A percentile compares a stretch with the other conserved stretches of the same genome.
Conservation (phyloP, 2,888 invertebrate genomes). For the Balanococcus diminutus region DNA sequence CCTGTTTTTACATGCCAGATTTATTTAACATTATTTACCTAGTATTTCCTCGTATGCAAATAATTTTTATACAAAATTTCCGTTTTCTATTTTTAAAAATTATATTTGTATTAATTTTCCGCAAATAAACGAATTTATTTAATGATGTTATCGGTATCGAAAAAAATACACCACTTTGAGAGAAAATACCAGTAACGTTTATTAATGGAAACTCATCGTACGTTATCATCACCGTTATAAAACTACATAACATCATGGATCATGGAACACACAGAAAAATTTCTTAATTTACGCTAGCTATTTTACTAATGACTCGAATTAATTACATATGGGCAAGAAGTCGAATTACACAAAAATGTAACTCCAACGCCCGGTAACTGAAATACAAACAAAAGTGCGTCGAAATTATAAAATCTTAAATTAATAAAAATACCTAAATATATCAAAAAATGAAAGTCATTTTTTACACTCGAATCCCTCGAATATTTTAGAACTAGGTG, state of each 20-base stretch:
- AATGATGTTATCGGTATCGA: neutral
- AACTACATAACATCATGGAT: neutral
- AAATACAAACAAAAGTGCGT: neutral
- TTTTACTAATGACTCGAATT: neutral
- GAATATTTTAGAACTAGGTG: neutral
- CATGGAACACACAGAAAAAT: neutral
- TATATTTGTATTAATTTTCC: slow-evolving; percentile 12
- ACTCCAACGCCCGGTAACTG: neutral
- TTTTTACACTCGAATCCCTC: neutral
- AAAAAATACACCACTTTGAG: neutral
- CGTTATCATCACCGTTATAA: neutral
- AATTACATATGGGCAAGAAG: neutral
- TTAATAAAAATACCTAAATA: neutral
- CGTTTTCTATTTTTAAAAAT: slow-evolving; percentile 30
- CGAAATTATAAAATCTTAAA: neutral
- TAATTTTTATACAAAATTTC: slow-evolving; percentile 30
- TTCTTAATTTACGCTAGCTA: neutral
- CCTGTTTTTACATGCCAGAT: neutral
- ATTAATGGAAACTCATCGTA: neutral
- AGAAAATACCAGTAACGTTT: neutral
- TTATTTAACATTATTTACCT: slow-evolving; percentile 26
- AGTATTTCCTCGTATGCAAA: neutral
- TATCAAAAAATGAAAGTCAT: neutral
- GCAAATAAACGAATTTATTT: neutral
- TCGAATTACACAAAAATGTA: neutral